Evolutionary conservation across 2,113 vertebrate genomes (phyloP).

Genomic region (Cyprinodon brontotheroides): DNA sequence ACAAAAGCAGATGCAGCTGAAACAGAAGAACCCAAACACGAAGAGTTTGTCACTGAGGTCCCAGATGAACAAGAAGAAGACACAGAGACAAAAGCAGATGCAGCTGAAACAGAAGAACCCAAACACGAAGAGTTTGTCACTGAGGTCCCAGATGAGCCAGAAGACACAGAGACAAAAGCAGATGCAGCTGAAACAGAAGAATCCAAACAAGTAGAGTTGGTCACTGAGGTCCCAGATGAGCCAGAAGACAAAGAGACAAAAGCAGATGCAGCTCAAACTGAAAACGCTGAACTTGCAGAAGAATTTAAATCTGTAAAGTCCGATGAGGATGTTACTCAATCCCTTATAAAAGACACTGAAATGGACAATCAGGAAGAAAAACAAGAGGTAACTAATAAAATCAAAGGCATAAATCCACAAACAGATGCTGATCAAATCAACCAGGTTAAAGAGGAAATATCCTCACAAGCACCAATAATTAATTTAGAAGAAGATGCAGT

Average conservation of each 20-base stretch:
- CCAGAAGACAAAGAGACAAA: not conserved
- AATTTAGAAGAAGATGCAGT: not conserved
- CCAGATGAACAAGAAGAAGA: too few species aligned
- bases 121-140: too few species aligned
- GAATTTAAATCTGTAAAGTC: not conserved
- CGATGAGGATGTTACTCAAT: not conserved
- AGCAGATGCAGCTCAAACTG: not conserved
- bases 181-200: too few species aligned
- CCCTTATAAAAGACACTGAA: not conserved
- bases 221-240: too few species aligned
- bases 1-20: too few species aligned
- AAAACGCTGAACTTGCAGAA: not conserved
- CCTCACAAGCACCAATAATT: not conserved
- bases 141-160: too few species aligned
- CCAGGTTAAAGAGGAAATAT: not conserved
- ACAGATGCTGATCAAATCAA: not conserved
- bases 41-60: too few species aligned
- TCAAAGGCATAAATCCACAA: not conserved
- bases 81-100: too few species aligned
- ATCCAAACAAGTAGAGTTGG: too few species aligned
- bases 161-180: too few species aligned
- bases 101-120: too few species aligned
- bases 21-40: too few species aligned
- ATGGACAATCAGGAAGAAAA: not conserved
- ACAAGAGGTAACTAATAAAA: not conserved